A percentile compares a stretch with the other conserved stretches of the same genome.
phyloP scores from a whole-genome alignment of 2,888 invertebrate genomes.

The Andricus curvator region DNA sequence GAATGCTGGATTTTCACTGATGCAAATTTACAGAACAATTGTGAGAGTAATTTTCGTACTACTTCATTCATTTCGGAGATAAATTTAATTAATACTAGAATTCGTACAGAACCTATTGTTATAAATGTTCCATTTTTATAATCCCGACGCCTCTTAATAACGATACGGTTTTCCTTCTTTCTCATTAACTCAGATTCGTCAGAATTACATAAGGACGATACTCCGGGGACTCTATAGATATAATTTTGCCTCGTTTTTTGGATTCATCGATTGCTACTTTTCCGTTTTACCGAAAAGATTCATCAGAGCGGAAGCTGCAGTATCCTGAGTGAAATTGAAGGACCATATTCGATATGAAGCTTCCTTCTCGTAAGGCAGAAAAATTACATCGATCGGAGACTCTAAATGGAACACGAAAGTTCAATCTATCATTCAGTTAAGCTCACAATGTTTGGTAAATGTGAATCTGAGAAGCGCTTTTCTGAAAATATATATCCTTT shows the following conservation, averaged over 20 bases:
- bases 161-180: not conserved
- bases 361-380: constrained; percentile 8
- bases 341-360: constrained; percentile 1
- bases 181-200: not conserved
- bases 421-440: constrained; percentile 26
- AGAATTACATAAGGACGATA: not conserved
- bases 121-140: not conserved
- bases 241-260: not conserved
- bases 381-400: constrained; percentile 9
- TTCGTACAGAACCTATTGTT: not conserved
- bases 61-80: not conserved
- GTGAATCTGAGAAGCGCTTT: not conserved
- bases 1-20: too few relatives aligned
- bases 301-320: constrained; percentile 1
- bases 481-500: constrained; percentile 13
- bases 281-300: not conserved
- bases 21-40: too few relatives aligned
- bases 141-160: not conserved
- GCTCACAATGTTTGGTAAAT: constrained; percentile 1
- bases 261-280: not conserved
- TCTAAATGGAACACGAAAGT: constrained; percentile 24
- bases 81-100: not conserved
- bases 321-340: constrained; percentile 2
- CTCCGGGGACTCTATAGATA: not conserved
- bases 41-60: too few relatives aligned